phyloP scores from a whole-genome alignment of 2,113 vertebrate species.

The Galeopterus variegatus region DNA sequence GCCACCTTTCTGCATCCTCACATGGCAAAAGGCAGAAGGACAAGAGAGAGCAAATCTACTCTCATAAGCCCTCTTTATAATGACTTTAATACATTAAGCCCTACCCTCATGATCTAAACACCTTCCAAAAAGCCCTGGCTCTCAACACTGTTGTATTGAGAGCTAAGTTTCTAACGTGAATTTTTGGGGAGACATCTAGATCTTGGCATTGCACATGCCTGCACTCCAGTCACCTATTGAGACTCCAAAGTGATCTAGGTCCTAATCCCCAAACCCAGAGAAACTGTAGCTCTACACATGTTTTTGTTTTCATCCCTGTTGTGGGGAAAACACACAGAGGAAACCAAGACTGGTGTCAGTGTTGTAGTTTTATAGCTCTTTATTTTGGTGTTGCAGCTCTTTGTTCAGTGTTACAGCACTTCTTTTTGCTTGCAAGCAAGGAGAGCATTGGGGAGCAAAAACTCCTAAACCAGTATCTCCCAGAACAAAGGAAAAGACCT shows the following conservation, averaged over 20 bases:
- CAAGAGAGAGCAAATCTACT: neutral
- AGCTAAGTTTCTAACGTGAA: neutral
- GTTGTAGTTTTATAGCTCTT: no score
- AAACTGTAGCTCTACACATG: neutral
- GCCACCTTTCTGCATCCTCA: neutral
- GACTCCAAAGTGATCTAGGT: neutral
- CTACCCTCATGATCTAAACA: neutral
- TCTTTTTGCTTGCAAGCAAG: no score
- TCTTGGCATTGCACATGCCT: neutral
- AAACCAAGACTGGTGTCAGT: no score
- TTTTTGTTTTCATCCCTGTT: neutral
- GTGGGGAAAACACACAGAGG: no score
- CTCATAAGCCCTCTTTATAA: neutral
- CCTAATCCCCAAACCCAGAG: neutral
- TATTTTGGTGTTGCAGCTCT: no score
- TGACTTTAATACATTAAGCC: neutral
- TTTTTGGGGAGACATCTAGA: neutral
- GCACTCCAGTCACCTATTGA: neutral
- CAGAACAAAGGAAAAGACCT: no score
- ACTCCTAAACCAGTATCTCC: no score
- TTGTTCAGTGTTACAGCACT: no score
- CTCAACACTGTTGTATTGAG: neutral
- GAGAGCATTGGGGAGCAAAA: no score
- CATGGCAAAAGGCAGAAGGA: neutral
- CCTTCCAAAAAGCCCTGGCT: neutral